Evolutionary conservation across 2,113 vertebrate genomes (phyloP).

Genomic region (Sciurus niger): DNA sequence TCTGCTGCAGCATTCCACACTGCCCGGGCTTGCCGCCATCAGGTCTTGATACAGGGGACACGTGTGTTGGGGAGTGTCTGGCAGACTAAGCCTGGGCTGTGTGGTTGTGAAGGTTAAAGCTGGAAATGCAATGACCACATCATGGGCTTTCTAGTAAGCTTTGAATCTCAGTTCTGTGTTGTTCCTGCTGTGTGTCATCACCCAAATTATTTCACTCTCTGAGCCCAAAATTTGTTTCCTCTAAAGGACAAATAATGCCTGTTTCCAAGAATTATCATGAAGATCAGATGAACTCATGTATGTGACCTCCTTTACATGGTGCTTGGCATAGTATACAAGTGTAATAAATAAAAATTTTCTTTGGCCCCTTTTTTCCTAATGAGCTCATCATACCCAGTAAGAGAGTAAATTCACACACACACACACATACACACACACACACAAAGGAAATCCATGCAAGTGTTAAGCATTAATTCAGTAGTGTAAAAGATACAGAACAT

Average conservation of each 20-base stretch:
- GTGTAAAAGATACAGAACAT: neutral
- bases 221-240: neutral
- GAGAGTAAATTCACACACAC: neutral
- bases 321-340: neutral
- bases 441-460: neutral
- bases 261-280: constrained; percentile 19
- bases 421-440: neutral
- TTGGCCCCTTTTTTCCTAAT: neutral
- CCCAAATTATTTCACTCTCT: neutral
- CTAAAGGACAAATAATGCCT: constrained; percentile 1
- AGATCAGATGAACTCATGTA: neutral
- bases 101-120: neutral
- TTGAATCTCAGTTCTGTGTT: neutral
- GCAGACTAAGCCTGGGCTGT: neutral
- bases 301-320: neutral
- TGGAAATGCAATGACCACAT: neutral
- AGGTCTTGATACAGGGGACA: neutral
- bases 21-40: constrained; percentile 63
- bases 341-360: neutral
- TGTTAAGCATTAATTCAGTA: neutral
- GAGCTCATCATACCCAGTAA: neutral
- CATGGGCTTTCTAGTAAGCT: neutral
- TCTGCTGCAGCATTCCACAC: constrained; percentile 77
- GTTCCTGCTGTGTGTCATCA: neutral
- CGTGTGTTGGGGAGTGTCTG: neutral